Conservation (phyloP, 2,888 invertebrate genomes). For the Lapara coniferarum region DNA sequence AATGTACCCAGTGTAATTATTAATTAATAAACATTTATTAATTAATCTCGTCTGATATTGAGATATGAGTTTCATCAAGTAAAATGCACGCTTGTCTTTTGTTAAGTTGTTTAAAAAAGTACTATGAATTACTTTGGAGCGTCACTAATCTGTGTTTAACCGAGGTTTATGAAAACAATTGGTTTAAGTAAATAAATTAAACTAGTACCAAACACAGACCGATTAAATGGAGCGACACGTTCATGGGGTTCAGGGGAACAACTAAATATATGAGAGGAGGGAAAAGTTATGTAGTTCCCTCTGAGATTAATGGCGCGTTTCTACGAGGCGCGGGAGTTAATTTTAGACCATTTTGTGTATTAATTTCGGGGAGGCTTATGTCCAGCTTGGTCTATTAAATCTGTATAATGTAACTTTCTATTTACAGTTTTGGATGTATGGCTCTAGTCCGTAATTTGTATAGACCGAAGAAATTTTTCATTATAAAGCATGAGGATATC, state of each 20-base stretch:
- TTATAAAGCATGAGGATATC: too few relatives aligned
- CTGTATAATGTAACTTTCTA: too few relatives aligned
- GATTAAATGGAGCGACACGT: conserved; percentile 24
- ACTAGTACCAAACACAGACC: conserved; percentile 8
- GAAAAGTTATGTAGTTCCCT: conserved; percentile 31
- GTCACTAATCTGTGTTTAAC: neutral
- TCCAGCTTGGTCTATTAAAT: neutral
- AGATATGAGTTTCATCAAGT: too few relatives aligned
- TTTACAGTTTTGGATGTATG: too few relatives aligned
- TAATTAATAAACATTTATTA: too few relatives aligned
- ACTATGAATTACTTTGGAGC: too few relatives aligned
- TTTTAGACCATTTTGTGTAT: conserved; percentile 16
- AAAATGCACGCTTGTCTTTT: too few relatives aligned
- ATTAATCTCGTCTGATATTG: too few relatives aligned
- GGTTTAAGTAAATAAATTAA: conserved; percentile 13
- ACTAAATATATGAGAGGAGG: conserved; percentile 37
- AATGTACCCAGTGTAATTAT: too few relatives aligned
- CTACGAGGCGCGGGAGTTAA: neutral
- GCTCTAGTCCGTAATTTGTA: too few relatives aligned
- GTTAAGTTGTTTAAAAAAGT: too few relatives aligned
- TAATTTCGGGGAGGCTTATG: neutral
- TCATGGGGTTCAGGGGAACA: conserved; percentile 22
- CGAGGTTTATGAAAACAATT: neutral
- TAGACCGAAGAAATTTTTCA: too few relatives aligned
- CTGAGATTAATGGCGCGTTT: conserved; percentile 41